These are phyloP conservation scores for Gerris buenoi DNA, from an alignment of 1,140 invertebrate species.

Conservation along the genomic window DNA sequence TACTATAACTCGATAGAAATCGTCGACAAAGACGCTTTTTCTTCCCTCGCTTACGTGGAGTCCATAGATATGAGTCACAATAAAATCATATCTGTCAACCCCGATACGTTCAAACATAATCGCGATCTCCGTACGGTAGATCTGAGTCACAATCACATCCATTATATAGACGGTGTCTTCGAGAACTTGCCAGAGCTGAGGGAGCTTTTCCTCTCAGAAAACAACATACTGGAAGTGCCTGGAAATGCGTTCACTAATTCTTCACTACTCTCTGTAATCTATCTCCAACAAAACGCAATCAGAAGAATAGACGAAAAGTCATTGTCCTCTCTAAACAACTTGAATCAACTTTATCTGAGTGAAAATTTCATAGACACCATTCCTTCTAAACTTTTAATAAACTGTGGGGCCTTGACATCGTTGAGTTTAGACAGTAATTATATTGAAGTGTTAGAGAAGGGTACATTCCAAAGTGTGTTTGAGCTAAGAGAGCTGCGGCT, in stretches of 20 bases:
- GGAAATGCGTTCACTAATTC: slow-evolving; percentile 66
- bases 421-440: slow-evolving; percentile 82
- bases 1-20: slow-evolving; percentile 67
- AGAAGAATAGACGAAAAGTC: slow-evolving; percentile 53
- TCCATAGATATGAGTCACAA: slow-evolving; percentile 76
- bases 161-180: slow-evolving; percentile 67
- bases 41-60: slow-evolving; percentile 53
- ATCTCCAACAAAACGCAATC: slow-evolving; percentile 76
- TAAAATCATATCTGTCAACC: slow-evolving; percentile 56
- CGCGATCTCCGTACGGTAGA: slow-evolving; percentile 62
- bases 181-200: slow-evolving; percentile 56
- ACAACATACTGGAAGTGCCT: slow-evolving; percentile 73
- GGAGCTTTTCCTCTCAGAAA: slow-evolving; percentile 72
- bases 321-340: slow-evolving; percentile 50
- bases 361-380: slow-evolving; percentile 69
- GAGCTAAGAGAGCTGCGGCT: slow-evolving; percentile 66
- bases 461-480: slow-evolving; percentile 56
- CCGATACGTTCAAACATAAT: slow-evolving; percentile 56
- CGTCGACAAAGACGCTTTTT: slow-evolving; percentile 61
- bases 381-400: slow-evolving; percentile 53
- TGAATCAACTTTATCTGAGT: slow-evolving; percentile 69
- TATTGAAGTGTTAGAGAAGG: slow-evolving; percentile 60
- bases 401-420: slow-evolving; percentile 56
- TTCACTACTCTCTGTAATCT: slow-evolving; percentile 57
- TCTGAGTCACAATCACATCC: slow-evolving; percentile 75